Base-by-base conservation (phyloP, 2,113 vertebrate genomes). In the Apodemus sylvaticus region DNA sequence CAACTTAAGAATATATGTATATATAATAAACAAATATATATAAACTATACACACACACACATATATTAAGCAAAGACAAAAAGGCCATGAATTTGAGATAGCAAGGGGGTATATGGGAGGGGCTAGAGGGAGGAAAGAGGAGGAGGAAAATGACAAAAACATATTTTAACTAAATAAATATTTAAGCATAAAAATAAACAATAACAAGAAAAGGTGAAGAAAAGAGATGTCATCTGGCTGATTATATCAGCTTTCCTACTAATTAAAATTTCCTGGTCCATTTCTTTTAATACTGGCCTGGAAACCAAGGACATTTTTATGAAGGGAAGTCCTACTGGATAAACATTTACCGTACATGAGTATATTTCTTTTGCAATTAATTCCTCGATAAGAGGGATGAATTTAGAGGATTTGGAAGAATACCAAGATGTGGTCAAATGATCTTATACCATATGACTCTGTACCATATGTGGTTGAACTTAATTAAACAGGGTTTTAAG, bases 401-500 rank as follows among this genome's bases (percentile, higher is more conserved):
- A 81, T 96, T 97, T 95, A 91, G 94, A 96, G 31, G 87, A 91
- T 97, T 94, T 97, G 93, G 55, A 97, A 92, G 86, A 95, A 94
- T 68, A 93, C 88, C 87, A 96, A 77, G 90, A 91, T 97, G 74
- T 85, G 97, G 94, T 96, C 93, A 97, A 96, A 96, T 94, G 66
- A 96, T 94, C 39, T 71, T 96, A 68, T 42, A 51, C 74, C 95
- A 91, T 88, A 93, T 90, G 93, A 97, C 89, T 94, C 70, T 92
- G 86, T 64, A 81, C 96, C 96, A 96, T 95, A 98, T 96, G 96
- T 86, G 96, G 96, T 73, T 89, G 86, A 97, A 97, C 83, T 94
- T 98, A 97, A 97, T 97, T 96, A 97, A 97, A 97, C 29, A 81
- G 94, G 19, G n/a, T 12, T 93, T 31, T 12, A 89, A 86, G 88